phyloP scores from a whole-genome alignment of 2,888 invertebrate genomes.

The Plagodis pulveraria region DNA sequence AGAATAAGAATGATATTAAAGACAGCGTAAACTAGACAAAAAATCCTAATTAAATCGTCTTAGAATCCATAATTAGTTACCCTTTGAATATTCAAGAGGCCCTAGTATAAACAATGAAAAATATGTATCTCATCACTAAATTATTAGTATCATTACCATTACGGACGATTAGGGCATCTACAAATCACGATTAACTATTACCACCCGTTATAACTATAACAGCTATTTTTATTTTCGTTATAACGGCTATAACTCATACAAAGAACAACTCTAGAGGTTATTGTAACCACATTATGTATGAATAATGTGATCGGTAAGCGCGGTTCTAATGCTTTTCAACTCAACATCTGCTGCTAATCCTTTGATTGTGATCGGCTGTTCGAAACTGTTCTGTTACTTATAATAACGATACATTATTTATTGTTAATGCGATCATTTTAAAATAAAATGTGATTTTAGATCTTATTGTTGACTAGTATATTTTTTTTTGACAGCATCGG shows the following conservation, averaged over 20 bases:
- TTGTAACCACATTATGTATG: constrained; percentile 23
- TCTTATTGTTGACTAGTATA: too few relatives aligned
- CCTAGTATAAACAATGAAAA: too few relatives aligned
- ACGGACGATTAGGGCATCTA: constrained; percentile 45
- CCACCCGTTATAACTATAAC: constrained; percentile 36
- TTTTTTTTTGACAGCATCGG: too few relatives aligned
- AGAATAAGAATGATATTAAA: too few relatives aligned
- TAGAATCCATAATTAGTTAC: too few relatives aligned
- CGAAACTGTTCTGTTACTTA: background rate
- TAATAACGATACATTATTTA: constrained; percentile 1
- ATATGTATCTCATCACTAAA: too few relatives aligned
- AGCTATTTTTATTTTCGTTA: constrained; percentile 36
- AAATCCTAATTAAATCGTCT: too few relatives aligned
- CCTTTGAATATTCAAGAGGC: too few relatives aligned
- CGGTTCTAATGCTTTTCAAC: constrained; percentile 12
- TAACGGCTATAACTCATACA: constrained; percentile 5
- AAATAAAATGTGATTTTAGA: too few relatives aligned
- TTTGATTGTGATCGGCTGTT: constrained; percentile 1
- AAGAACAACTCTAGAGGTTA: constrained; percentile 19
- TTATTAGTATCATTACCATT: constrained; percentile 43
- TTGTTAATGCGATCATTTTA: too few relatives aligned
- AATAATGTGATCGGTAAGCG: constrained; percentile 16
- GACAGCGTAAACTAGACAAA: too few relatives aligned
- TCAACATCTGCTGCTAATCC: constrained; percentile 27
- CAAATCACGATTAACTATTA: constrained; percentile 53